These are phyloP conservation scores for Mustela lutreola DNA, from an alignment of 2,113 vertebrate species.

Conservation along the genomic window DNA sequence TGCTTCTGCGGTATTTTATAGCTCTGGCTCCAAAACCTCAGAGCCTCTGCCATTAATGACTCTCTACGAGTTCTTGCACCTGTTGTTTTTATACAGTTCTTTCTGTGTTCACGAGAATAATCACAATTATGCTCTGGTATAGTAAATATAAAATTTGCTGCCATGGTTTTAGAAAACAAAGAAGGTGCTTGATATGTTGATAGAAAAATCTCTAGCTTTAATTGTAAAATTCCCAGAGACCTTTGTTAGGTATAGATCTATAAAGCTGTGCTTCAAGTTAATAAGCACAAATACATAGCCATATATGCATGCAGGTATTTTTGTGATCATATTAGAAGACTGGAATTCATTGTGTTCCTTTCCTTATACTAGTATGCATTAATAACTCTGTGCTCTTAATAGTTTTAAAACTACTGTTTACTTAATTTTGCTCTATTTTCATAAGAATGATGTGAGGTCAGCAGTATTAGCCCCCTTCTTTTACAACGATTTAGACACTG, in stretches of 20 bases:
- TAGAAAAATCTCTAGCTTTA: conserved; percentile 37
- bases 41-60: not conserved
- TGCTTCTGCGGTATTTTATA: not conserved
- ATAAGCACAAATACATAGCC: not conserved
- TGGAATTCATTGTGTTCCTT: not conserved
- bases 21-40: not conserved
- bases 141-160: conserved; percentile 5
- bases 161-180: conserved; percentile 14
- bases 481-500: not conserved
- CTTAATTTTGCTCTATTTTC: conserved; percentile 52
- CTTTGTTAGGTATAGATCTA: not conserved
- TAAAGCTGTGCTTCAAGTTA: not conserved
- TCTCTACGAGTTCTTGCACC: not conserved
- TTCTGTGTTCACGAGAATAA: not conserved
- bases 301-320: not conserved
- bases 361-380: not conserved
- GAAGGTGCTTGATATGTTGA: not conserved
- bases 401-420: conserved; percentile 36
- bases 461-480: not conserved
- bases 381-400: not conserved
- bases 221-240: not conserved
- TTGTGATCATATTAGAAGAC: not conserved
- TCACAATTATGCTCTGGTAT: not conserved
- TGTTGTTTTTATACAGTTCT: conserved; percentile 55
- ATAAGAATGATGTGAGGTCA: not conserved